A percentile compares a stretch with the other conserved stretches of the same genome.
These are phyloP conservation scores for Acromyrmex echinatior DNA, from an alignment of 1,140 invertebrate genomes.

Conservation along the genomic window DNA sequence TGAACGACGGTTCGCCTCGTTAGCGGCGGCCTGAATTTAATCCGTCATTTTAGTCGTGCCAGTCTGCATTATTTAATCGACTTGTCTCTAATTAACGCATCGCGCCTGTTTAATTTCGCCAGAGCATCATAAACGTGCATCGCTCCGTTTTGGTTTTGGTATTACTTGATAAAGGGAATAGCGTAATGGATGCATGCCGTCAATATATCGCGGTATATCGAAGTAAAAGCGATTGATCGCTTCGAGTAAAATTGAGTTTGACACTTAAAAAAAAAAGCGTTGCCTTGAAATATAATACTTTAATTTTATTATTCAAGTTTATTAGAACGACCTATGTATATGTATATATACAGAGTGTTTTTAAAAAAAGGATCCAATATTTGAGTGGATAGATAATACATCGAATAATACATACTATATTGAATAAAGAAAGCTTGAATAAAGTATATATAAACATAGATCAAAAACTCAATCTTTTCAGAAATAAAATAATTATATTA, in stretches of 20 bases:
- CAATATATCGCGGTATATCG: slow-evolving; percentile 32
- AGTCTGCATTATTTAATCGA: slow-evolving; percentile 67
- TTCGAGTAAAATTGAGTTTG: slow-evolving; percentile 60
- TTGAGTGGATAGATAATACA: too few species aligned
- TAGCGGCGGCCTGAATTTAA: slow-evolving; percentile 58
- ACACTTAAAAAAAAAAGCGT: slow-evolving; percentile 7
- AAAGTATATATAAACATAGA: too few species aligned
- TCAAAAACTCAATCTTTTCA: too few species aligned
- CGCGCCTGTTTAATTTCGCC: slow-evolving; percentile 63
- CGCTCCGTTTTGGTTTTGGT: slow-evolving; percentile 32
- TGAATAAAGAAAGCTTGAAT: too few species aligned
- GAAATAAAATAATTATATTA: too few species aligned
- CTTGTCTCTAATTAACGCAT: slow-evolving; percentile 70
- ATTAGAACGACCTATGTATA: background rate
- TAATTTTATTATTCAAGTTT: slow-evolving; percentile 1
- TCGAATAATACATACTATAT: too few species aligned
- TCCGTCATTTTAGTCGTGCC: slow-evolving; percentile 31
- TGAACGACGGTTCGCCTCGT: slow-evolving; percentile 41
- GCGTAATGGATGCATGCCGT: background rate
- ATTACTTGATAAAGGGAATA: slow-evolving; percentile 22
- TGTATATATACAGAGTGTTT: background rate
- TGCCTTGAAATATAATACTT: slow-evolving; percentile 14
- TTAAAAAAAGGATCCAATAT: too few species aligned
- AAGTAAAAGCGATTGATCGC: slow-evolving; percentile 53
- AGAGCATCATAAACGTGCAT: slow-evolving; percentile 44